Base-by-base conservation (phyloP, 35 echinoderm and acorn worm species). In the Patiria miniata region DNA sequence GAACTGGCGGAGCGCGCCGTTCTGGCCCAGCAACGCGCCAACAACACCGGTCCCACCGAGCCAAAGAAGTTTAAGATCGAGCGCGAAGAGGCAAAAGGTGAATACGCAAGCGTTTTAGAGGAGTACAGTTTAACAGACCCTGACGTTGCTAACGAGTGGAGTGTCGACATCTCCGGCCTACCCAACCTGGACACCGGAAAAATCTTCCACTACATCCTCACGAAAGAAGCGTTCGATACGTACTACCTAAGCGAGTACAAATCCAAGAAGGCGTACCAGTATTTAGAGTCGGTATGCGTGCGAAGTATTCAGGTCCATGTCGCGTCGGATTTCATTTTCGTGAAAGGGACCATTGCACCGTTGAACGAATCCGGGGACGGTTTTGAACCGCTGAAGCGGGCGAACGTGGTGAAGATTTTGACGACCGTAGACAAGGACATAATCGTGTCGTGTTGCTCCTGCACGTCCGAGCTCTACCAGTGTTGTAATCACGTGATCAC, bases 191-290 rank as follows among this genome's bases (percentile, higher is more conserved):
- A 73, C 34, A 34, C 29, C 34, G 65, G 65, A 30, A 73, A 73
- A 23, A 73, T 73, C 65, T 73, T 73, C 65, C 65, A 73, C 65
- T 73, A 73, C 65, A 73, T 73, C 65, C 29, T 73, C 23, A 73
- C 65, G 10, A 73, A 73, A 34, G 65, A 73, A 30, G 65, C 65
- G 0, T 73, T 73, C 34, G 65, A 73, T 23, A 73, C 65, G 8
- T 73, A 73, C 65, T 73, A 73, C 65, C 34, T 73, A 23, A 30
- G 65, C 65, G 65, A 73, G 8, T 73, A 73, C 34, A 73, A 73
- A 73, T 14, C 65, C 21, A 73, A 73, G 34, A 73, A 73, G 29
- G 65, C 65, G 34, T 73, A 73, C 65, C 65, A 73, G 65, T 73
- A 28, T 34, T 30, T 73, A 6, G 65, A 73, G 34, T 22, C 65